Base-by-base conservation (phyloP, 2,797 vertebrate genomes). In the Semotilus atromaculatus region DNA sequence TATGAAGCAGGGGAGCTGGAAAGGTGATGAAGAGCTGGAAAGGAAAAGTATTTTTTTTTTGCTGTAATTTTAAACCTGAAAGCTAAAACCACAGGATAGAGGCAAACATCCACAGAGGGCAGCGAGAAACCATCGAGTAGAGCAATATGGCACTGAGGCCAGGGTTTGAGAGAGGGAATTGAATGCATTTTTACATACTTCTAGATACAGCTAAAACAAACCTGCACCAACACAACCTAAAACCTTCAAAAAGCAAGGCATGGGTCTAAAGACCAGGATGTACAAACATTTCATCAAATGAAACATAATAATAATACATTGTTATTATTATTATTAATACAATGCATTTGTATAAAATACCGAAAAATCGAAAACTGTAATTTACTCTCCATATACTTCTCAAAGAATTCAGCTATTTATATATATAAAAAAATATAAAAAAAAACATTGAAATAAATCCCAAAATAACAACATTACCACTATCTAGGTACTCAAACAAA, bases 101-200 rank as follows among this genome's bases (percentile, higher is more conserved):
- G 90, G 91, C 90, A 89, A 66, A 93, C 93, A 90, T 93, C 94
- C 93, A 95, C 94, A 94, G 94, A 90, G 95, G 93, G 91, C 92
- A 93, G 94, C 92, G 95, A 94, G 94, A 6, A 14, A 89, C 87
- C 90, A 70, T 55, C 43, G 86, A 83, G 71, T 51, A 70, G 77
- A 88, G 81, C 89, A 96, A 95, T 95, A 18, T 45, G 64, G 19
- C 53, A 72, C 38, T 7, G n/a, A 95, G 95, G 95, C 94, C 94
- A 96, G 93, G 68, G 78, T 58, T 84, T 80, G 13, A 84, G 94
- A 95, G 94, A 93, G 67, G 93, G 95, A 96, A 96, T 96, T 97
- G 97, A 99, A 99, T 99, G 97, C 97, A 99, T 99, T 99, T 99
- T 99, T 98, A 99, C 97, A 96, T 88, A 79, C 4, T 51, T 43